Base-by-base conservation (phyloP, 2,113 vertebrate species). In the Cynopterus brachyotis region DNA sequence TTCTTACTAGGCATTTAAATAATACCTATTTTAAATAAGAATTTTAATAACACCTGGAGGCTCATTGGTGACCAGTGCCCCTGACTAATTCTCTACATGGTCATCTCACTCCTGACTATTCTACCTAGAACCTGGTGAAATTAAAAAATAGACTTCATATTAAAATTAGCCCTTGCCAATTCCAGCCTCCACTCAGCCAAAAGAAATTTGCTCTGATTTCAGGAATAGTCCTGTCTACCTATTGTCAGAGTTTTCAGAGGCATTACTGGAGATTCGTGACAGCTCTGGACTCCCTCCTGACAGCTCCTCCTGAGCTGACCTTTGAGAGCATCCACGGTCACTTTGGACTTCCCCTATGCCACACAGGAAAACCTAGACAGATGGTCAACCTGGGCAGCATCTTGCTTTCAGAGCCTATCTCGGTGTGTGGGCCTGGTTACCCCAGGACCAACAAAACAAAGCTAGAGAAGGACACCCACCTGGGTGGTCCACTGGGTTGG, bases 321-420 rank as follows among this genome's bases (percentile, higher is more conserved):
- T 96, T 72, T 35, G n/a, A 94, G 37, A 84, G 22, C 11, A 35
- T 50, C 53, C 35, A 11, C 4, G 2, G 45, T 35, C 42, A 6
- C 62, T n/a, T 62, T 66, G 37, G 67, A 45, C 42, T 83, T 73
- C 12, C 37, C 73, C 78, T 0, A 0, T 69, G 42, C 59, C 12
- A 7, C 28, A 22, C 35, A 60, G 79, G 69, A 55, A 87, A 89
- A 59, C 50, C 80, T 69, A 24, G 67, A 84, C 94, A 96, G 94
- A 91, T 96, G 82, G 92, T 37, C 89, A 86, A 35, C 89, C 81
- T 82, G 72, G 73, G 73, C 30, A 91, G 62, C 67, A 26, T 75
- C 55, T 35, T 78, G 20, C 57, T 66, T 69, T n/a, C 69, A 20
- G 57, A 91, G 53, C 35, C 55, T 9, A 0, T 88, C 89, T 72